A percentile compares a stretch with the other conserved stretches of the same genome.
These are phyloP conservation scores for Amblyjoppa fuscipennis DNA, from an alignment of 2,888 invertebrate species.

Conservation along the genomic window DNA sequence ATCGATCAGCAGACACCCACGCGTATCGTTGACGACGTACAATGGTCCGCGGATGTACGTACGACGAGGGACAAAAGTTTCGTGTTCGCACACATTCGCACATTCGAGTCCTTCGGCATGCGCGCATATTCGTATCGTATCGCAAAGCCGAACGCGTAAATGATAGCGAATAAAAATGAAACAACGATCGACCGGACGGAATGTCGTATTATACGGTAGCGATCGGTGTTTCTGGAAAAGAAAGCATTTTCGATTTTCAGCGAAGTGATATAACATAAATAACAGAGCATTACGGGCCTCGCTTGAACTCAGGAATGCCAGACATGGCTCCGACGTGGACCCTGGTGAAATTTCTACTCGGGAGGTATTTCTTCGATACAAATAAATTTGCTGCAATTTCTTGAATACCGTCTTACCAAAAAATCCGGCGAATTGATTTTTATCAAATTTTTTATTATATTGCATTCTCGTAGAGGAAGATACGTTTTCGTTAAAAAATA, in stretches of 20 bases:
- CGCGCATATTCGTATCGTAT: background rate
- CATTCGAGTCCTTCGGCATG: background rate
- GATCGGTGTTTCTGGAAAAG: background rate
- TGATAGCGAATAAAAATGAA: background rate
- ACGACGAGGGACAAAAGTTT: slow-evolving; percentile 4
- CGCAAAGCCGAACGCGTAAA: background rate
- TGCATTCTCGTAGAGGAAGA: no score
- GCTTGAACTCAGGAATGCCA: background rate
- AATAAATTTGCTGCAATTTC: background rate
- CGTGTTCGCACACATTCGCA: slow-evolving; percentile 2
- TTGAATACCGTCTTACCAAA: background rate
- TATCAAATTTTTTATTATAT: background rate
- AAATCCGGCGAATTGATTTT: background rate
- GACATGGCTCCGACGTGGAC: background rate
- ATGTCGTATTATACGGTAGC: background rate
- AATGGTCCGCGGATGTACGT: slow-evolving; percentile 3
- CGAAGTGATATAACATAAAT: background rate
- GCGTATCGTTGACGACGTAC: background rate
- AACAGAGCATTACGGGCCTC: background rate
- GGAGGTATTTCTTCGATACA: background rate
- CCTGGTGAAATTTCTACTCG: background rate
- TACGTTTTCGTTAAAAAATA: no score
- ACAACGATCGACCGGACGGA: background rate
- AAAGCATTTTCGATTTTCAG: background rate
- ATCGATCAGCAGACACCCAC: slow-evolving; percentile 49